Conservation (phyloP, 1,140 invertebrate species). For the Spodoptera frugiperda region DNA sequence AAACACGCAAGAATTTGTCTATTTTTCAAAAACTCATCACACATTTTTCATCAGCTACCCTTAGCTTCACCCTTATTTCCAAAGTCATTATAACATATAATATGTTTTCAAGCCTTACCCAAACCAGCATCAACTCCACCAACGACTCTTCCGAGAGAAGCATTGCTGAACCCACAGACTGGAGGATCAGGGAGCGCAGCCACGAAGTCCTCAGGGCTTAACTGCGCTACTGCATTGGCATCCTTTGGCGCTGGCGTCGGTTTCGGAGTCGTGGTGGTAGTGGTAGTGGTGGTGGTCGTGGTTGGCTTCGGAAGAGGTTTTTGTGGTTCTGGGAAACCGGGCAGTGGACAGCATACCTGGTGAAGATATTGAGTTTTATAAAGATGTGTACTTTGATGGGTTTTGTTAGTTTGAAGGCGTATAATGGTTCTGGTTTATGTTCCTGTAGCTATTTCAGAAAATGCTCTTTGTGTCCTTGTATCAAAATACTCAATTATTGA, state of each 20-base stretch:
- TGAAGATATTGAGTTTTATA: background rate
- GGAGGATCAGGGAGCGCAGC: constrained; percentile 66
- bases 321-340: background rate
- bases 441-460: no score
- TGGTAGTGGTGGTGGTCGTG: constrained; percentile 31
- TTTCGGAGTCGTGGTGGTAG: constrained; percentile 28
- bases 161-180: constrained; percentile 69
- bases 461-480: no score
- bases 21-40: no score
- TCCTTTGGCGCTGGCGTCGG: constrained; percentile 32
- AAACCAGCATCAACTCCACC: constrained; percentile 73
- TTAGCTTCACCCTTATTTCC: no score
- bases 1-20: no score
- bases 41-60: no score
- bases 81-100: no score
- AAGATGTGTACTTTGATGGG: background rate
- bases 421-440: no score
- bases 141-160: constrained; percentile 67
- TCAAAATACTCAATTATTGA: no score
- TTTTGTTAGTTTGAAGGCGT: background rate
- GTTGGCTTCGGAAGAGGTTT: background rate
- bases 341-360: constrained; percentile 73
- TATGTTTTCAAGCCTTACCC: constrained; percentile 58
- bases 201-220: constrained; percentile 52
- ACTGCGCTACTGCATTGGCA: constrained; percentile 29